Base-by-base conservation (phyloP, 2,797 vertebrate species). In the Gymnoscopelus microlampas region DNA sequence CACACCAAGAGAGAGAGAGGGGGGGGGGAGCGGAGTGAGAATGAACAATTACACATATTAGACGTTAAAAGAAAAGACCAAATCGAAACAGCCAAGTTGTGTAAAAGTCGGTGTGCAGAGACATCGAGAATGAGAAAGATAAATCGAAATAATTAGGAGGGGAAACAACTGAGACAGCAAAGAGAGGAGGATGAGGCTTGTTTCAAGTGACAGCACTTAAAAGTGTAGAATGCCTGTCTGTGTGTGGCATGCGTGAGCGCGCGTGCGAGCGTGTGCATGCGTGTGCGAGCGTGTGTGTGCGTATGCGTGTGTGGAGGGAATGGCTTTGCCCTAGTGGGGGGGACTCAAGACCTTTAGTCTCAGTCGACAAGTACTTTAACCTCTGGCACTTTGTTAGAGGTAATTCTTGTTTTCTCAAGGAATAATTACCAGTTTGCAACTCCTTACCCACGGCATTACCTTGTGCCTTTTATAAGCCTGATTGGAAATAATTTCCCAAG, bases 1-100 rank as follows among this genome's bases (percentile, higher is more conserved):
- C 12, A 48, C 51, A 5, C 19, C 19, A 19, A 15, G 62, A 4
- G 66, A 60, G 59, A 3, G 15, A 19, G 51, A 7, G 48, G 61
- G 44, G 8, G 57, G 63, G 53, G 15, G 50, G 58, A 64, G 66
- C 58, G 54, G 67, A 67, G 53, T 44, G 67, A 71, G 71, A 78
- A 79, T 70, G 60, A 74, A 84, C 39, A 66, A 68, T 48, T 48
- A 77, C 81, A 78, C 77, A 79, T 79, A 86, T 82, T 63, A 62
- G 81, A 77, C 39, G 39, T 44, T 44, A 44, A 66, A 71, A 68
- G 76, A 73, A 79, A 82, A 75, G 67, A 66, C 70, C 66, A 62
- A 77, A 86, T 76, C 61, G 81, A 82, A 82, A 77, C 50, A 44
- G 39, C 39, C 39, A 44, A 75, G 68, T 19, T 19, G 26, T 35